These are phyloP conservation scores for Ceratosolen solmsi DNA, from an alignment of 1,140 invertebrate genomes.

Conservation along the genomic window DNA sequence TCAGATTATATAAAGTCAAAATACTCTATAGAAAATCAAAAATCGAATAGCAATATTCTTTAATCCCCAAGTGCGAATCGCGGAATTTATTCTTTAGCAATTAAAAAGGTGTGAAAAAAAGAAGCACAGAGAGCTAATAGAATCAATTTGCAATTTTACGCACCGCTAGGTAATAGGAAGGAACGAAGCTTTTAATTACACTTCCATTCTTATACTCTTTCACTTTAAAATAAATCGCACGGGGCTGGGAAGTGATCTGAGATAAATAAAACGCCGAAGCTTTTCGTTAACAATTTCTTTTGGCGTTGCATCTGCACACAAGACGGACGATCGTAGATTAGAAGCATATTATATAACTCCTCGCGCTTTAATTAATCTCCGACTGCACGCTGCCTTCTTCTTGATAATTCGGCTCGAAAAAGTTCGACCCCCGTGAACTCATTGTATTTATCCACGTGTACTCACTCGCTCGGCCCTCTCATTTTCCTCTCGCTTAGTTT, in stretches of 20 bases:
- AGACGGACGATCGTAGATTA: slow-evolving; percentile 53
- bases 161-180: not conserved
- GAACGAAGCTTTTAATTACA: slow-evolving; percentile 25
- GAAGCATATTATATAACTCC: slow-evolving; percentile 55
- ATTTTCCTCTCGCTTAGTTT: slow-evolving; percentile 30
- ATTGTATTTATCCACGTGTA: not conserved
- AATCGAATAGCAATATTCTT: slow-evolving; percentile 47
- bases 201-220: not conserved
- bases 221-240: slow-evolving; percentile 5
- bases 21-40: not conserved
- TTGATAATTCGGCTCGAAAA: not conserved
- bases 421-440: not conserved
- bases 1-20: not conserved
- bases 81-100: slow-evolving; percentile 36
- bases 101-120: slow-evolving; percentile 44
- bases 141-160: slow-evolving; percentile 36
- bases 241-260: not conserved
- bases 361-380: slow-evolving; percentile 36
- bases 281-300: not conserved
- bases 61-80: slow-evolving; percentile 55
- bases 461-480: not conserved
- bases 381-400: not conserved
- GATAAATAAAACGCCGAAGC: slow-evolving; percentile 1
- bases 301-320: not conserved
- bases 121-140: slow-evolving; percentile 42